Percentiles rank a stretch among this genome's conserved stretches.
Evolutionary conservation across 1,140 invertebrate species (phyloP).

Genomic region (Anastrepha obliqua): DNA sequence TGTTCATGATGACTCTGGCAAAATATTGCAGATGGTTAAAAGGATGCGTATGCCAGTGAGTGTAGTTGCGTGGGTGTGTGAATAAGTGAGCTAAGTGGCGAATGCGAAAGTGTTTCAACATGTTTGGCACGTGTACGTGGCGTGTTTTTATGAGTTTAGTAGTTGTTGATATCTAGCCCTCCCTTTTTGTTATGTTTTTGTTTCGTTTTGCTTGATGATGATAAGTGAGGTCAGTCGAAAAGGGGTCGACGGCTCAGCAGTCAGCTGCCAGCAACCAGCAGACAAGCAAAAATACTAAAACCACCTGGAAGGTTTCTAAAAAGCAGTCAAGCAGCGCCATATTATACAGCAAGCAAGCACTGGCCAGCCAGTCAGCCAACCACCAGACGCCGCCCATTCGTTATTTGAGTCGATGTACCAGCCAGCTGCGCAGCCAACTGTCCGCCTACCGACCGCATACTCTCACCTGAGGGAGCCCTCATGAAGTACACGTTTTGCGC

Average conservation of each 20-base stretch:
- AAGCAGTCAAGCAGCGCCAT: not conserved
- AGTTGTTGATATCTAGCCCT: not conserved
- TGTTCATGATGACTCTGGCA: constrained; percentile 3
- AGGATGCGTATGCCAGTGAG: not conserved
- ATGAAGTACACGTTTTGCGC: not conserved
- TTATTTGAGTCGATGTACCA: not conserved
- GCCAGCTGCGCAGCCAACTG: not conserved
- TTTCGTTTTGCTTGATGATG: not conserved
- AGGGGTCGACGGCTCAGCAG: not conserved
- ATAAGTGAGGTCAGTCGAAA: constrained; percentile 1
- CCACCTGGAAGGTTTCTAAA: not conserved
- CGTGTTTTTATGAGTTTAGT: constrained; percentile 30
- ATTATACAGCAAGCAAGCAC: not conserved
- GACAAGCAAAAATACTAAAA: not conserved
- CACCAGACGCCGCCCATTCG: not conserved
- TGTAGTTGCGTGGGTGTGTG: not conserved
- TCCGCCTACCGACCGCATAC: not conserved
- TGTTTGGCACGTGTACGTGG: constrained; percentile 19
- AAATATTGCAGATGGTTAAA: not conserved
- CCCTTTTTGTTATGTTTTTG: not conserved
- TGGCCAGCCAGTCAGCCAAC: not conserved
- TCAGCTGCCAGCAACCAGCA: not conserved
- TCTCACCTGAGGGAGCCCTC: not conserved
- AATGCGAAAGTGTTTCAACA: constrained; percentile 11
- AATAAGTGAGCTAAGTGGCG: not conserved